These are phyloP conservation scores for Neolamprologus modestus DNA, from an alignment of 2,113 vertebrate species.

Conservation along the genomic window DNA sequence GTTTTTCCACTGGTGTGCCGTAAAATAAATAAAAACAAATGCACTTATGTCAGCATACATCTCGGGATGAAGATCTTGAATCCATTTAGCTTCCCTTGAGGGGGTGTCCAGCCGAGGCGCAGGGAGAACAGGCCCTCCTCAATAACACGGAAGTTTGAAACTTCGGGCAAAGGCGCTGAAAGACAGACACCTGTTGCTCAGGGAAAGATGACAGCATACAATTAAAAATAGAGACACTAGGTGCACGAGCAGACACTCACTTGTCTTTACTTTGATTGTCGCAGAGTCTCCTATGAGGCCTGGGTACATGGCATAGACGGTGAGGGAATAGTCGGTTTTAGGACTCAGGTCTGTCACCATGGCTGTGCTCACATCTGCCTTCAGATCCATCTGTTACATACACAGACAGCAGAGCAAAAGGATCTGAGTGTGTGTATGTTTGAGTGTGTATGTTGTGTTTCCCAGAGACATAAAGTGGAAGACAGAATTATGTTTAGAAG, in stretches of 20 bases:
- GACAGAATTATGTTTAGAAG: not conserved
- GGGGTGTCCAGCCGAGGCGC: slow-evolving; percentile 80
- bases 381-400: slow-evolving; percentile 71
- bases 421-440: not conserved
- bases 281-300: slow-evolving; percentile 66
- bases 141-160: slow-evolving; percentile 83
- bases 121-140: slow-evolving; percentile 82
- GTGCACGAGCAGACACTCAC: slow-evolving; percentile 53
- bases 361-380: slow-evolving; percentile 66
- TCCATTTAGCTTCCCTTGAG: slow-evolving; percentile 70
- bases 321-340: slow-evolving; percentile 74
- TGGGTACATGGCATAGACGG: slow-evolving; percentile 71
- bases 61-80: slow-evolving; percentile 84
- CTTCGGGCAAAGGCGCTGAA: slow-evolving; percentile 74
- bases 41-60: slow-evolving; percentile 61
- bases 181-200: not conserved
- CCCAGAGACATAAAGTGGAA: not conserved
- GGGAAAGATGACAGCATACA: not conserved
- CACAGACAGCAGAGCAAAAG: not conserved
- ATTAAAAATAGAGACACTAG: not conserved
- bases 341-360: slow-evolving; percentile 73
- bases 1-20: not conserved
- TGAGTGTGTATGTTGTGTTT: not conserved
- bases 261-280: slow-evolving; percentile 68
- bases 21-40: not conserved